Base-by-base conservation (phyloP, 2,797 vertebrate species). In the Aythya fuligula region DNA sequence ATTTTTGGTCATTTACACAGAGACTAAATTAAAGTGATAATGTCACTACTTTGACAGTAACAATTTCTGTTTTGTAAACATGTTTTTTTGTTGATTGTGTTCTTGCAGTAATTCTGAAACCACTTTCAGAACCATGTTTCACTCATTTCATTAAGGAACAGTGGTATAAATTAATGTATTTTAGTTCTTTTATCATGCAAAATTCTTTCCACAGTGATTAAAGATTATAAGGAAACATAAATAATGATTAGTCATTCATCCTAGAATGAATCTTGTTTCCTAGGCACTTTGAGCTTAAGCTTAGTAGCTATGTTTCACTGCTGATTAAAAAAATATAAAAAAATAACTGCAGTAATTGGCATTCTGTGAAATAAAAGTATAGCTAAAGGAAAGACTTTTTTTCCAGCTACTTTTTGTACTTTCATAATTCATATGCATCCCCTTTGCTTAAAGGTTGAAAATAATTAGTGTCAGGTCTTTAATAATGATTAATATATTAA, bases 171-270 rank as follows among this genome's bases (percentile, higher is more conserved):
- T 85, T 45, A 58, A 51, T 41, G n/a, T 71, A 17, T 71, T 91
- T 76, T 57, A 77, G 28, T 3, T 39, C 25, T 80, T 87, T 80
- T 49, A 85, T 85, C 28, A 73, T 76, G 49, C 32, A 54, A 2
- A 2, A 32, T 53, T 39, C 25, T 70, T 65, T 89, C 25, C 69
- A 64, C 5, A 24, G 28, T 39, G 65, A 77, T 32, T 93, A 67
- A 85, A 85, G 34, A 49, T 45, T 61, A 71, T 69, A 85, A 17
- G 41, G n/a, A 83, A 90, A 71, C 39, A 90, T 24, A 96, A 96
- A 93, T 70, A 93, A 81, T 39, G 17, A 84, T 20, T 15, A 67
- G 24, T 8, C 27, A 78, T 12, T 93, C 53, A 49, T 16, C 85
- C 56, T 39, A 92, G 45, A 20, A 86, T 85, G 85, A 8, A 13